phyloP scores from a whole-genome alignment of 2,888 invertebrate genomes.

The Hirtodrosophila cameraria region DNA sequence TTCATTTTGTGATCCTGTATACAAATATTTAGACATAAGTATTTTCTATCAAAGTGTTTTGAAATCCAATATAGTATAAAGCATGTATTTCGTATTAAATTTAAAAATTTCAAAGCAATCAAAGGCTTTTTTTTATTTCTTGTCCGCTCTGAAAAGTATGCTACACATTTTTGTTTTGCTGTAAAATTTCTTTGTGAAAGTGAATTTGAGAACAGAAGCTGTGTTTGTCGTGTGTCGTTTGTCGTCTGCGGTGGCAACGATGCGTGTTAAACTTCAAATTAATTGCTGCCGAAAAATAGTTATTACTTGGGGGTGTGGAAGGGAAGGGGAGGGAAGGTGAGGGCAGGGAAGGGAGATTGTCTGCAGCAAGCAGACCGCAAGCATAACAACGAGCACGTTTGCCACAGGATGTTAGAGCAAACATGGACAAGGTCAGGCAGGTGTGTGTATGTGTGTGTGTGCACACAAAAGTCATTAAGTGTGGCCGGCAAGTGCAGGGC shows the following conservation, averaged over 20 bases:
- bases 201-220: too few species aligned
- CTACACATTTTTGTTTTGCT: too few species aligned
- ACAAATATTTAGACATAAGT: too few species aligned
- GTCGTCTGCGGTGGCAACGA: constrained; percentile 13
- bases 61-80: too few species aligned
- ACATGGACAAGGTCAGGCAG: constrained; percentile 44
- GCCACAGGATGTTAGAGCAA: constrained; percentile 30
- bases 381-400: constrained; percentile 72
- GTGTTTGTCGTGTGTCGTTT: constrained; percentile 24
- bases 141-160: too few species aligned
- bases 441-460: constrained; percentile 32
- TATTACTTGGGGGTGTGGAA: constrained; percentile 36
- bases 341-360: constrained; percentile 37
- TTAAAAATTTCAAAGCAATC: too few species aligned
- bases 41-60: too few species aligned
- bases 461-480: constrained; percentile 76
- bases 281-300: constrained; percentile 75
- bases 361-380: constrained; percentile 64
- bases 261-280: constrained; percentile 77
- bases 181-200: too few species aligned
- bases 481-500: constrained; percentile 70
- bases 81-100: too few species aligned
- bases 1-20: too few species aligned
- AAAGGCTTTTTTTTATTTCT: too few species aligned
- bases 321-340: too few species aligned